Evolutionary conservation across 2,888 invertebrate species (phyloP).

Genomic region (Polyommatus icarus): DNA sequence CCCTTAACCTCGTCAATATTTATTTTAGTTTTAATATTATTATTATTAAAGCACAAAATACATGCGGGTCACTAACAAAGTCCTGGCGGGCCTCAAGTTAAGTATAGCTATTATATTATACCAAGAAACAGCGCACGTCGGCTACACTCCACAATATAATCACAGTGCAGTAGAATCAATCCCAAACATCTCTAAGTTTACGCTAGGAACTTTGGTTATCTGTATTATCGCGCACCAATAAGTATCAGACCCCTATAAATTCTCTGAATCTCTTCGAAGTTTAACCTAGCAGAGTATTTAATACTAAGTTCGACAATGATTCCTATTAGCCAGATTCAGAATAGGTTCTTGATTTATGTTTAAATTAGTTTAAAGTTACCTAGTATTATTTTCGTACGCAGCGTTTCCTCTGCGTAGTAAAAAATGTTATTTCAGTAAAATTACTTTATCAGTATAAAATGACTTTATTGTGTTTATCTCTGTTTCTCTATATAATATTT

Average conservation of each 20-base stretch:
- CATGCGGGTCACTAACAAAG: too few relatives aligned
- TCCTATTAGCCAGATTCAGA: not conserved
- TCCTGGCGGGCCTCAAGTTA: too few relatives aligned
- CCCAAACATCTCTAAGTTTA: conserved; percentile 35
- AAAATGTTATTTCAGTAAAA: too few relatives aligned
- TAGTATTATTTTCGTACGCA: too few relatives aligned
- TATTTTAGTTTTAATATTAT: too few relatives aligned
- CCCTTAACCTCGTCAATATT: too few relatives aligned
- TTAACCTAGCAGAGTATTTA: conserved; percentile 9
- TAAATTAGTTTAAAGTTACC: too few relatives aligned
- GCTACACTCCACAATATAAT: conserved; percentile 25
- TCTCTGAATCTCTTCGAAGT: conserved; percentile 13
- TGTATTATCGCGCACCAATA: conserved; percentile 28
- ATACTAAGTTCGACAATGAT: not conserved
- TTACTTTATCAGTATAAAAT: too few relatives aligned
- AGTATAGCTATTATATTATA: not conserved
- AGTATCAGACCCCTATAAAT: conserved; percentile 13
- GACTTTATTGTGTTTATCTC: too few relatives aligned
- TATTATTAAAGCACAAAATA: too few relatives aligned
- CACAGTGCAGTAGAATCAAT: conserved; percentile 32
- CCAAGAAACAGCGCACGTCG: not conserved
- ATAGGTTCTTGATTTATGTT: not conserved
- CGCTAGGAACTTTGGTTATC: conserved; percentile 33
- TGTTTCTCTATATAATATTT: too few relatives aligned
- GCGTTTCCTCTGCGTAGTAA: too few relatives aligned